Evolutionary conservation across 2,113 vertebrate genomes (phyloP).

Genomic region (Brienomyrus longianalis): DNA sequence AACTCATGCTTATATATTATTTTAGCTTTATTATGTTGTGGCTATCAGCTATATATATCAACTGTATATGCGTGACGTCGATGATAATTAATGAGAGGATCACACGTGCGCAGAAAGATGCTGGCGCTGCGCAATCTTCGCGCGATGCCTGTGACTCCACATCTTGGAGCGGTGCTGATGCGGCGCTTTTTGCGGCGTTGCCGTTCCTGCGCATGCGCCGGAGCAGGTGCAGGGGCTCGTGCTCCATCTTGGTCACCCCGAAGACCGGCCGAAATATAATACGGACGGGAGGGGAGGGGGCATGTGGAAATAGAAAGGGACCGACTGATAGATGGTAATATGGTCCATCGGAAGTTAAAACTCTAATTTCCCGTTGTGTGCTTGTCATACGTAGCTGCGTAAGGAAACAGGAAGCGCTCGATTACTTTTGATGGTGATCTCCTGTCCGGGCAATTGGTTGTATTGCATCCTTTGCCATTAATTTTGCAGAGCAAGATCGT

Average conservation of each 20-base stretch:
- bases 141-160: background rate
- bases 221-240: background rate
- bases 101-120: background rate
- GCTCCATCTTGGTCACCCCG: slow-evolving; percentile 8
- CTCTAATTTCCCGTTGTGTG: background rate
- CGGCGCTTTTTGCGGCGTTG: background rate
- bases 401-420: background rate
- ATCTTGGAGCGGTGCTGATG: slow-evolving; percentile 4
- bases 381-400: background rate
- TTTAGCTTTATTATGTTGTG: background rate
- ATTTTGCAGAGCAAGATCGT: background rate
- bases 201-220: background rate
- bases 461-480: background rate
- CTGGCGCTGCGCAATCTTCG: slow-evolving; percentile 2
- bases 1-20: background rate
- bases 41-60: background rate
- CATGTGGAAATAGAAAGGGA: background rate
- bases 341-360: background rate
- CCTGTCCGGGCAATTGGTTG: background rate
- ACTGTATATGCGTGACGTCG: background rate
- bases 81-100: background rate
- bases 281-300: background rate
- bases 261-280: background rate
- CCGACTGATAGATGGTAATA: background rate
- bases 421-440: background rate